These are phyloP conservation scores for Andrena camellia DNA, from an alignment of 2,888 invertebrate genomes.

Conservation along the genomic window DNA sequence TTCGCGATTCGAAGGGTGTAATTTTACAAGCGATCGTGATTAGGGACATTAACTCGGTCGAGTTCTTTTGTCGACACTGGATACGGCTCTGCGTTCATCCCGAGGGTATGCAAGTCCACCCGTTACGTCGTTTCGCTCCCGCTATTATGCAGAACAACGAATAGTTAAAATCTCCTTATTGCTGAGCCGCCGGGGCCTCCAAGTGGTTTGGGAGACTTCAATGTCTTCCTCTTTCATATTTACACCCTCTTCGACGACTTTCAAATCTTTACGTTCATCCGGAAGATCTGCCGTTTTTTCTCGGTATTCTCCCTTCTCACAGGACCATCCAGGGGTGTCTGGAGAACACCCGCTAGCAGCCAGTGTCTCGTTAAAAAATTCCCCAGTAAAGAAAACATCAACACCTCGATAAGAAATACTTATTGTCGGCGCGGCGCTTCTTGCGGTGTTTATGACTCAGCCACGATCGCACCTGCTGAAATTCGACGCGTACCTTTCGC, in stretches of 20 bases:
- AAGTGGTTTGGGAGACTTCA: constrained; percentile 16
- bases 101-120: constrained; percentile 27
- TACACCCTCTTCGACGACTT: no score
- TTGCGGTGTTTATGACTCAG: constrained; percentile 5
- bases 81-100: constrained; percentile 39
- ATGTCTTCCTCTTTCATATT: background rate
- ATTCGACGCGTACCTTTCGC: constrained; percentile 3
- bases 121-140: constrained; percentile 48
- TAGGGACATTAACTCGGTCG: constrained; percentile 70
- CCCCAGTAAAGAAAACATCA: no score
- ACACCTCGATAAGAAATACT: background rate
- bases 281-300: no score
- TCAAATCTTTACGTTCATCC: no score
- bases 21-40: constrained; percentile 72
- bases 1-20: constrained; percentile 68
- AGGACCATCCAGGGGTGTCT: no score
- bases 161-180: constrained; percentile 67
- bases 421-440: background rate
- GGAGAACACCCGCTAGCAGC: no score
- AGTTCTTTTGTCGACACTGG: constrained; percentile 31
- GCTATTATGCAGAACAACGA: constrained; percentile 66
- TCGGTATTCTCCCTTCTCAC: no score
- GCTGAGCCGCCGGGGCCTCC: constrained; percentile 1
- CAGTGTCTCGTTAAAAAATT: no score
- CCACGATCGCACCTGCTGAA: constrained; percentile 22